Conservation (phyloP, 2,113 vertebrate genomes). For the Pelodiscus sinensis region DNA sequence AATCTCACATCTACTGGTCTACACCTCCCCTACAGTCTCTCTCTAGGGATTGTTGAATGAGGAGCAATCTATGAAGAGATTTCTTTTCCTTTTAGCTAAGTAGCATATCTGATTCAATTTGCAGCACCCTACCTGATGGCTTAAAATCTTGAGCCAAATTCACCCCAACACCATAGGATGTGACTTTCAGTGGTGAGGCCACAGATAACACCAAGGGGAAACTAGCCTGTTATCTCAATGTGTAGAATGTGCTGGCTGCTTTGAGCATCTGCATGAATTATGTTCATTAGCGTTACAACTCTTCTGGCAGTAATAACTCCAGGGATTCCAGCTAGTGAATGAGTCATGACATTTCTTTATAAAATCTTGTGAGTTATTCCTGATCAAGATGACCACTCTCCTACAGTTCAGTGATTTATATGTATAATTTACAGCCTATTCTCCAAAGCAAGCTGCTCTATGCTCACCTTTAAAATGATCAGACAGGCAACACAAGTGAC, state of each 20-base stretch:
- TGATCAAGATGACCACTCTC: background rate
- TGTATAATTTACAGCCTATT: background rate
- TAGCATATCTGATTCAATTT: too few species aligned
- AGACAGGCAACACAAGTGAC: background rate
- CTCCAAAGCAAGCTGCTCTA: background rate
- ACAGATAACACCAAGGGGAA: background rate
- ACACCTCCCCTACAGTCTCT: background rate
- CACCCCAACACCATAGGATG: background rate
- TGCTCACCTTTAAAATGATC: constrained; percentile 30
- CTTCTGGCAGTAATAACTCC: background rate
- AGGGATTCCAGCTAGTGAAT: background rate
- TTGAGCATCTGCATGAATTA: background rate
- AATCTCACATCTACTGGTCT: background rate
- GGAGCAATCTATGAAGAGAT: background rate
- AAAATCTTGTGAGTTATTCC: background rate
- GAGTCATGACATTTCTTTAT: background rate
- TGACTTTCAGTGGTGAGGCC: background rate
- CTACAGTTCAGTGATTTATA: background rate
- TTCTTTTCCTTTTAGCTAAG: background rate
- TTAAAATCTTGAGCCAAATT: background rate
- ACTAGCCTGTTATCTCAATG: background rate
- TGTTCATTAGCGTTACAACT: background rate
- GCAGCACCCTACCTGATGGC: background rate
- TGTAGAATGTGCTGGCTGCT: background rate
- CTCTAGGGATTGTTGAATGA: background rate